Evolutionary conservation across 2,113 vertebrate genomes (phyloP), one percentile per base, ranked within the genome.

Genomic region (Sakesphorus luctuosus): DNA sequence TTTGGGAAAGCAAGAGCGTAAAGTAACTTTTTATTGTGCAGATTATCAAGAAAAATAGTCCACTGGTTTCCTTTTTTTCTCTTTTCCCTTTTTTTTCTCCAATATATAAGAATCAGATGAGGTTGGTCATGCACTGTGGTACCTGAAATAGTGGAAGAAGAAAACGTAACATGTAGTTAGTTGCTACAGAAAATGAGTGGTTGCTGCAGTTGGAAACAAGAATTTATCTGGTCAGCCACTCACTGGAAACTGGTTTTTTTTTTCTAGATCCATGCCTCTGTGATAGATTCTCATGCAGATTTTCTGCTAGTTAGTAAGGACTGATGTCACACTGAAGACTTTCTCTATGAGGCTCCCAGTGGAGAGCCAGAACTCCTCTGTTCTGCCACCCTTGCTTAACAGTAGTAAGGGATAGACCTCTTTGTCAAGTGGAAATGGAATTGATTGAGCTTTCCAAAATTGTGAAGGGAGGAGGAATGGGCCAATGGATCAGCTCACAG

Each of bases 281-380:
- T 0, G 0, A n/a, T 11, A 58, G 21, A 44, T 28, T 49, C 13
- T 36, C 1, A 8, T 21, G 26, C 20, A 82, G 33, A 43, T 85
- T 61, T 93, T 85, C 65, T 65, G 14, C 6, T 53, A 9, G 20
- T 40, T 79, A 9, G 7, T 52, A 76, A 73, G 38, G 46, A 53
- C 21, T 53, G 36, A 43, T 35, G 10, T 63, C 43, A 43, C 38
- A 47, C 0, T 49, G 56, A 89, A 84, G 68, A 78, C 8, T 67
- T 94, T 50, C 19, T 35, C n/a, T 59, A 6, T 10, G 8, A 78
- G 17, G 14, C 4, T 71, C 5, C 18, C 67, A 81, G 3, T 1
- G 7, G 47, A 93, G 17, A 87, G 21, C 10, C 52, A 91, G 3
- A 18, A 81, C 18, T 67, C 46, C 31, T 67, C 38, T 36, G 7